These are phyloP conservation scores for Therioaphis trifolii DNA, from an alignment of 2,888 invertebrate species.

Conservation along the genomic window DNA sequence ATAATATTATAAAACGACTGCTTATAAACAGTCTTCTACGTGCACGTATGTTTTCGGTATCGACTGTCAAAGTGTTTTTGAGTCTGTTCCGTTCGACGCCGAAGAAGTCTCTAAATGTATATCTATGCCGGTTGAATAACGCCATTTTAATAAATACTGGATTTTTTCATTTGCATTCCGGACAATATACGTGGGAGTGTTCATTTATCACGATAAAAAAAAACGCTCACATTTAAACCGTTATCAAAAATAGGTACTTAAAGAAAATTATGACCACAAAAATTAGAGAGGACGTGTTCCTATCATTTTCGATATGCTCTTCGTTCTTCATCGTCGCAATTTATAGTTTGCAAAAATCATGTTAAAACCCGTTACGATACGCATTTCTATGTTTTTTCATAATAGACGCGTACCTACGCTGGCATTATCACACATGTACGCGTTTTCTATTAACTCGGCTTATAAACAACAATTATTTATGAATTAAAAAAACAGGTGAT, in stretches of 20 bases:
- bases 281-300: constrained; percentile 10
- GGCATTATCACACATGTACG: background rate
- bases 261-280: background rate
- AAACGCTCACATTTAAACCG: constrained; percentile 3
- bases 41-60: background rate
- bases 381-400: background rate
- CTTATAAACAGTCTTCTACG: constrained; percentile 11
- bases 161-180: background rate
- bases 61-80: background rate
- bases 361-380: constrained; percentile 18
- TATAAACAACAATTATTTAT: background rate
- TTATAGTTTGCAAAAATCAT: background rate
- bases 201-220: background rate
- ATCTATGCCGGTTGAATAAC: constrained; percentile 2
- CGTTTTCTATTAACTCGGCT: background rate
- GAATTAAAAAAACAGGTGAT: background rate
- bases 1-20: background rate
- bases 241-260: background rate
- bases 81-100: background rate
- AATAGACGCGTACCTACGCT: background rate
- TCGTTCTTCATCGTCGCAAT: background rate
- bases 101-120: too few species aligned
- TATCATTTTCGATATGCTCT: constrained; percentile 17
- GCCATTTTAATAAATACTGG: background rate
- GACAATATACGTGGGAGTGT: constrained; percentile 19